These are phyloP conservation scores for Drosophila pseudoobscura DNA, from an alignment of 1,140 invertebrate genomes.

Conservation along the genomic window DNA sequence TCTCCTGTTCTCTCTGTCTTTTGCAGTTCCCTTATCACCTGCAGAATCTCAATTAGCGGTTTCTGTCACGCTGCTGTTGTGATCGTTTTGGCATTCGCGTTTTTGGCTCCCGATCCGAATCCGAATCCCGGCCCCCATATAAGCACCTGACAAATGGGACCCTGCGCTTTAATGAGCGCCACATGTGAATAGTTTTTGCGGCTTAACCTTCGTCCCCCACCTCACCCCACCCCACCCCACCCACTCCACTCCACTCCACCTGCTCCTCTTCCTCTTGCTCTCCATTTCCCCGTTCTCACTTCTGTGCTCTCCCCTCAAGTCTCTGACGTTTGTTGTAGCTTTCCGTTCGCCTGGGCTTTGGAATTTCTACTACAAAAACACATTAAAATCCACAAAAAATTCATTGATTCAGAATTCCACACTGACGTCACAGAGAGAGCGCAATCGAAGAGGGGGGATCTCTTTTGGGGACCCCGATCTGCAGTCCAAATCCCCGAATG, in stretches of 20 bases:
- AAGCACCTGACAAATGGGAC: slow-evolving; percentile 53
- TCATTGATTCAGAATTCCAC: too few relatives aligned
- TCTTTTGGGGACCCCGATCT: too few relatives aligned
- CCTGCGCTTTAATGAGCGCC: slow-evolving; percentile 43
- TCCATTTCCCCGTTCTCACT: background rate
- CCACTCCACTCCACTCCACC: background rate
- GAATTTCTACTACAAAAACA: too few relatives aligned
- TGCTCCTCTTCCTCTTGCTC: slow-evolving; percentile 5
- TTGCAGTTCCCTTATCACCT: slow-evolving; percentile 5
- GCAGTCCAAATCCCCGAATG: too few relatives aligned
- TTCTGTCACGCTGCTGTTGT: slow-evolving; percentile 50
- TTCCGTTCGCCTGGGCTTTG: too few relatives aligned
- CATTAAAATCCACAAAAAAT: too few relatives aligned
- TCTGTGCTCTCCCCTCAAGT: too few relatives aligned
- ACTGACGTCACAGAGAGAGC: too few relatives aligned
- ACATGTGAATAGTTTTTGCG: slow-evolving; percentile 57
- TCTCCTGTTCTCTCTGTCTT: slow-evolving; percentile 14
- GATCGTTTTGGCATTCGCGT: slow-evolving; percentile 40
- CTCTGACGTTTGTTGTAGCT: too few relatives aligned
- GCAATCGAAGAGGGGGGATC: too few relatives aligned
- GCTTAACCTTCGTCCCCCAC: slow-evolving; percentile 6
- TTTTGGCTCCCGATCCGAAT: slow-evolving; percentile 6
- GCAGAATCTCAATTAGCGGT: slow-evolving; percentile 43
- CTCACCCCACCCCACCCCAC: background rate
- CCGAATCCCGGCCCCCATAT: slow-evolving; percentile 13